Evolutionary conservation across 2,797 vertebrate genomes (phyloP), one percentile per base, ranked within the genome.

Genomic region (Catostomus latipinnis): DNA sequence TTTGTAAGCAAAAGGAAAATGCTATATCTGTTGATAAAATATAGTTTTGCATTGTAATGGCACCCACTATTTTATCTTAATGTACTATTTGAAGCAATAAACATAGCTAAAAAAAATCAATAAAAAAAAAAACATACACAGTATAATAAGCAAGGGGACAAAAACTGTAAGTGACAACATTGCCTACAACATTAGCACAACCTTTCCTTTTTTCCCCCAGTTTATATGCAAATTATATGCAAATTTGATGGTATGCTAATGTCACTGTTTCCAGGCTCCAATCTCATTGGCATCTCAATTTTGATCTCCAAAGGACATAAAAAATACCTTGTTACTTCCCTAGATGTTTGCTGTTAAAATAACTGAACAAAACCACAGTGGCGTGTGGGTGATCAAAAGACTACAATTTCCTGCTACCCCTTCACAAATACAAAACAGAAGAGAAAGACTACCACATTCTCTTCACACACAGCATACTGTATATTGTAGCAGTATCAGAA

Each of bases 171-270:
- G 54, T 78, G 11, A 81, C 12, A 34, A 3, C 34, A 74, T 65
- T 6, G 43, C 57, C 74, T 71, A 70, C 48, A 46, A 65, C 54
- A 12, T 52, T 78, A 81, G 68, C 73, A n/a, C 13, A 70, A 54
- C 9, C 76, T 77, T 82, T 81, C 58, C 71, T 78, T 74, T 8
- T 6, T 45, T 34, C 71, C 16, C 22, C 60, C 11, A 13, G 8
- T 60, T 80, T 83, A 84, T 83, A 90, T 86, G 86, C 85, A 87
- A 90, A 90, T 86, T 14, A 75, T 11, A 91, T 90, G 88, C 71
- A 86, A 88, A 89, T 91, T 22, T 81, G 71, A 80, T 49, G 54
- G 80, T 83, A 78, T 81, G 78, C 66, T 82, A 74, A 81, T 84
- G 80, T 65, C 16, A 56, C 76, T 69, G 71, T 50, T 72, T 34